Conservation (phyloP, 2,888 invertebrate species). For the Icerya purchasi region DNA sequence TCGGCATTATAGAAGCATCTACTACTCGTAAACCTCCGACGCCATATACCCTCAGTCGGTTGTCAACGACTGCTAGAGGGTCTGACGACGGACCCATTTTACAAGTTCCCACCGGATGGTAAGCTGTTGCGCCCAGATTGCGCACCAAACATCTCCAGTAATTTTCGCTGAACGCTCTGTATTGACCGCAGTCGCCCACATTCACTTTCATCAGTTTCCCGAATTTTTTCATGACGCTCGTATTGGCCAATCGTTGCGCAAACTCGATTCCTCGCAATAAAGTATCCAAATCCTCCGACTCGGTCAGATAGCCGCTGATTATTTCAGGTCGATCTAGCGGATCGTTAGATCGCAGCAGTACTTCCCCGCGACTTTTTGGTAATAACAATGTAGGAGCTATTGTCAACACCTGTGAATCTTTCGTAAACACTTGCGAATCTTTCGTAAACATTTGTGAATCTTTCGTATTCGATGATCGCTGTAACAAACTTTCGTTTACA, state of each 20-base stretch:
- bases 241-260: slow-evolving; percentile 17
- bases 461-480: background rate
- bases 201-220: background rate
- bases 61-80: slow-evolving; percentile 8
- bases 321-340: slow-evolving; percentile 1
- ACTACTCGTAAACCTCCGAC: slow-evolving; percentile 9
- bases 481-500: background rate
- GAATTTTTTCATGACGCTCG: background rate
- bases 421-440: no score
- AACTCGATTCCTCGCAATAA: slow-evolving; percentile 16
- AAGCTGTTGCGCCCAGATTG: slow-evolving; percentile 7
- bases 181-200: background rate
- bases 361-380: slow-evolving; percentile 20
- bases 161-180: background rate
- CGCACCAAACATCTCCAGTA: slow-evolving; percentile 12
- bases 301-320: slow-evolving; percentile 1
- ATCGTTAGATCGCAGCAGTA: background rate
- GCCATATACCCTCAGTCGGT: slow-evolving; percentile 8
- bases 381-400: slow-evolving; percentile 26
- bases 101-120: slow-evolving; percentile 14
- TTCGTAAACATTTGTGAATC: no score
- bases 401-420: slow-evolving; percentile 16
- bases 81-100: slow-evolving; percentile 13
- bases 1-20: slow-evolving; percentile 13
- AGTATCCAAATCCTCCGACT: background rate